phyloP scores from a whole-genome alignment of 2,888 invertebrate genomes.

The Clitarchus hookeri region DNA sequence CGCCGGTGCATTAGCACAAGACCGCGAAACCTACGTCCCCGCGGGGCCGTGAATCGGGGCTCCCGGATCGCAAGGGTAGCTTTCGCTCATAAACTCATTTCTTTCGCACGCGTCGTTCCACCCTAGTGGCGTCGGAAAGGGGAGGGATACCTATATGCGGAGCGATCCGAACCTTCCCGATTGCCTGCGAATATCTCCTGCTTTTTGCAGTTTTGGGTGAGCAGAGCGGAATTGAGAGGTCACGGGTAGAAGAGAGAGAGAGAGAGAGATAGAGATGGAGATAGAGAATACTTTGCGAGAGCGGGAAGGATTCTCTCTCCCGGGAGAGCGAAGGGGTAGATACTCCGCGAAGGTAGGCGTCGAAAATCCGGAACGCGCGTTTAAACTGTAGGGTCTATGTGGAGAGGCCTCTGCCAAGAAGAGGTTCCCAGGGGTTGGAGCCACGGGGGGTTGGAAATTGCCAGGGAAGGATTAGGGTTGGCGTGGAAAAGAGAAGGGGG shows the following conservation, averaged over 20 bases:
- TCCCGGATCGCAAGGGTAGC: neutral
- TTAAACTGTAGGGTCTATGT: neutral
- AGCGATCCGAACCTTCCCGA: neutral
- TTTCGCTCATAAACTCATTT: neutral
- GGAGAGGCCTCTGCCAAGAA: neutral
- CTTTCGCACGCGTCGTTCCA: neutral
- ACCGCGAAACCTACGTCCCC: neutral
- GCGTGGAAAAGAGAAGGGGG: neutral
- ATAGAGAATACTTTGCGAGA: neutral
- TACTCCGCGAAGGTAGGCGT: neutral
- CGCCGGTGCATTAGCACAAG: neutral
- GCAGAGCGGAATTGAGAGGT: neutral
- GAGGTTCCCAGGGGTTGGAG: neutral
- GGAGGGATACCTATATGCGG: no score
- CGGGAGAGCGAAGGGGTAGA: neutral
- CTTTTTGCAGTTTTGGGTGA: neutral
- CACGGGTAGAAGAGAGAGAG: neutral
- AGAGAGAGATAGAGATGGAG: no score
- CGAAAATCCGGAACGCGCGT: constrained; percentile 5
- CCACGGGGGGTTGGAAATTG: neutral
- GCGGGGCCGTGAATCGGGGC: neutral
- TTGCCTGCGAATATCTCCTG: neutral
- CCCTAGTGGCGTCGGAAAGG: neutral
- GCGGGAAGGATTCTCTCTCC: neutral
- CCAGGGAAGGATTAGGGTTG: neutral